Evolutionary conservation across 2,888 invertebrate species (phyloP), one percentile per base, ranked within the genome.

Genomic region (Meliscaeva auricollis): DNA sequence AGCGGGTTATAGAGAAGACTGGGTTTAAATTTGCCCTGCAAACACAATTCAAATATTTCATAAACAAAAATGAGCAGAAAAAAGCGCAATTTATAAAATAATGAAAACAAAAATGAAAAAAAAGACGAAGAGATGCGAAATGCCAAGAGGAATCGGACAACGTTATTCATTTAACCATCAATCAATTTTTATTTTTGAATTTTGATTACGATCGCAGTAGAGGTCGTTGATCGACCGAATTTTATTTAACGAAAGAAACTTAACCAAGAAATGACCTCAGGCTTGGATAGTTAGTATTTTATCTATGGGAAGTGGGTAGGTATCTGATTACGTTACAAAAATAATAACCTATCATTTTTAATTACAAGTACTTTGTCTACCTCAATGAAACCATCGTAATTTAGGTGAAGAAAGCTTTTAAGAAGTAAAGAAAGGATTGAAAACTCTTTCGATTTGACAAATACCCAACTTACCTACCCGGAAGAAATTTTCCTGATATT

Each of bases 211-310:
- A 82, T 78, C 68, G 30, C 15, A 35, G 48, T 20, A 58, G 68
- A 77, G 82, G 82, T 82, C 82, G 66, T 68, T 76, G 82, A 60
- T 77, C 77, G 77, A 60, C 60, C 32, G 11, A n/a, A n/a, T n/a
- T n/a, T 30, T 46, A 60, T 48, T 48, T 44, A 5, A 52, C 7
- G 26, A 52, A 32, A 56, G 41, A 50, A 74, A 74, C 22, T 46
- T 46, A 30, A 30, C 35, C 35, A 62, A 48, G 54, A 68, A 80
- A 76, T 38, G 15, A 38, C 22, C 54, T 60, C 13, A 46, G 56
- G 44, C 20, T 30, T 17, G 17, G 38, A 35, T n/a, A n/a, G n/a
- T 22, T 17, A 30, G 15, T 62, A 44, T 62, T 46, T 44, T 64
- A 3, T 64, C 30, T 46, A 5, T n/a, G 11, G 6, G 11, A 30